Evolutionary conservation across 2,113 vertebrate genomes (phyloP), one percentile per base, ranked within the genome.

Genomic region (Mohoua ochrocephala): DNA sequence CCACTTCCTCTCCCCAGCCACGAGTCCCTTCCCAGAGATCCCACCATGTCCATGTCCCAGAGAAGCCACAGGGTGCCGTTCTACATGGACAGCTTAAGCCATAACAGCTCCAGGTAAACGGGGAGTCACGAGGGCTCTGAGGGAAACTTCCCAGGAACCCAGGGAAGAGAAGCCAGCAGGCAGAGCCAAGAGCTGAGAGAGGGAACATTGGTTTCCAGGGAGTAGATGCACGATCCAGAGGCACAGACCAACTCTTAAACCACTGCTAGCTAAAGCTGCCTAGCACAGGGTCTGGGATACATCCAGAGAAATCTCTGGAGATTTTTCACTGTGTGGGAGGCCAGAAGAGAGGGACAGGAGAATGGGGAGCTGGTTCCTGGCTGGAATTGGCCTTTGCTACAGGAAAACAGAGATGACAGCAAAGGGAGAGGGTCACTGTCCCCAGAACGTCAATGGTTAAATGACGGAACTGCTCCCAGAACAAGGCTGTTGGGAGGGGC

Each of bases 41-140:
- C 52, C 84, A 59, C 8, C 81, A 16, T 91, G 53, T 23, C 71
- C 85, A 27, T 81, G n/a, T 33, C 93, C 78, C 94, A 79, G 79
- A 97, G 96, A 84, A 97, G 97, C 94, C 97, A 97, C 77, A 96
- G 97, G 88, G 89, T 96, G 91, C 97, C 97, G 0, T 97, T 97
- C 96, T 97, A 97, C 87, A 94, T 96, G 87, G 96, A 97, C 95
- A 95, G 54, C 89, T 95, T 93, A 70, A 96, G 78, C 83, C 77
- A 13, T 45, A 79, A 88, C 80, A 86, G 49, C 90, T 90, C 78
- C 93, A 97, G 97, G 97, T 97, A 96, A 97, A 76, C 1, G 60
- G 87, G 67, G 10, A 78, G 78, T 19, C n/a, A 18, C 13, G 7
- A 24, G 33, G 75, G 61, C 44, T 54, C 50, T 17, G 28, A 76